Percentiles rank a stretch among this genome's conserved stretches.
phyloP scores from a whole-genome alignment of 2,113 vertebrate genomes.

The Bufo bufo region DNA sequence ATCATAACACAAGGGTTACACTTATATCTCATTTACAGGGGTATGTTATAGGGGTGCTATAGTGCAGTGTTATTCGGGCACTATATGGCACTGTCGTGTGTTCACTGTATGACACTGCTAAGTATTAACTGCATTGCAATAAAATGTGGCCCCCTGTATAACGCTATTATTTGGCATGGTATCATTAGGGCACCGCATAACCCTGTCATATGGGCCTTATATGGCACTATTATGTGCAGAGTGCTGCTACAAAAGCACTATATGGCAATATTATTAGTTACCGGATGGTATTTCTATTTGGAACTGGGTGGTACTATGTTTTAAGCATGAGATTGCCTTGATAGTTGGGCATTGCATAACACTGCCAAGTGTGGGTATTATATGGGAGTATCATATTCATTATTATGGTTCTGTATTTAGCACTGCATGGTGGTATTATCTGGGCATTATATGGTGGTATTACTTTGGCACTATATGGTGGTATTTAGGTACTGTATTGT shows the following conservation, averaged over 20 bases:
- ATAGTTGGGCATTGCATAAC: neutral
- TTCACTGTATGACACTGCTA: too few relatives aligned
- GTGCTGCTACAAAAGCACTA: neutral
- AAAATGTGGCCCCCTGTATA: too few relatives aligned
- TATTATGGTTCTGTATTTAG: neutral
- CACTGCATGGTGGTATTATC: neutral
- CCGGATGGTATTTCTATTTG: neutral
- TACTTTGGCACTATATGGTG: neutral
- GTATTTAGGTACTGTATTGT: too few relatives aligned
- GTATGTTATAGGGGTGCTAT: too few relatives aligned
- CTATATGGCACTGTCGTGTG: neutral
- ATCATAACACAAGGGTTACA: too few relatives aligned
- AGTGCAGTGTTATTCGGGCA: neutral
- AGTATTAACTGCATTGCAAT: too few relatives aligned
- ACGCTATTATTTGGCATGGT: too few relatives aligned
- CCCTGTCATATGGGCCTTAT: neutral
- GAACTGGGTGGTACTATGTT: neutral
- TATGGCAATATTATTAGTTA: neutral
- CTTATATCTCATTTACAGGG: too few relatives aligned
- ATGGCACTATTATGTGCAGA: neutral
- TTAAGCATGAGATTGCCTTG: neutral
- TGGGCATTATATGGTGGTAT: neutral
- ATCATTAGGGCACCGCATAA: neutral
- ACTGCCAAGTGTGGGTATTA: neutral
- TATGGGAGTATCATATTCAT: neutral